A percentile compares a stretch with the other conserved stretches of the same genome.
phyloP scores from a whole-genome alignment of 1,140 invertebrate species.

The Ostrea denselamellosa region DNA sequence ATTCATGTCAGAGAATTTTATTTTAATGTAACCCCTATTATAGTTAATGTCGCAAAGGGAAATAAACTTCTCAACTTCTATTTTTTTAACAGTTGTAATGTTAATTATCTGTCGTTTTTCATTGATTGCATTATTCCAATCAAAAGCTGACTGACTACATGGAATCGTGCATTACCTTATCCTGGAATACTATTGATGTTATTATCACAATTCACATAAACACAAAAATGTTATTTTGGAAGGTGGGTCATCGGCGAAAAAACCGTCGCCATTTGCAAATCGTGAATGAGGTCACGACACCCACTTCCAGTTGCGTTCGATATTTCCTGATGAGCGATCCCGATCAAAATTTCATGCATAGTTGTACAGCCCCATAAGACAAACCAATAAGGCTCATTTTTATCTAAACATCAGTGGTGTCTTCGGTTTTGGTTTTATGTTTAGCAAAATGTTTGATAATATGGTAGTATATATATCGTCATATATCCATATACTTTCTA shows the following conservation, averaged over 20 bases:
- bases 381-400: too few relatives aligned
- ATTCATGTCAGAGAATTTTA: too few relatives aligned
- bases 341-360: neutral
- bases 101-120: neutral
- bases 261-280: conserved; percentile 73
- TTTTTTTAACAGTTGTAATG: conserved; percentile 9
- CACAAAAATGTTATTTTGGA: conserved; percentile 42
- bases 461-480: too few relatives aligned
- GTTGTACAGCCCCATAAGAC: too few relatives aligned
- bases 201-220: neutral
- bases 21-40: neutral
- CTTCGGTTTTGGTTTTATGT: too few relatives aligned
- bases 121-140: neutral
- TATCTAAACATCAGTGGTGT: too few relatives aligned
- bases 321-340: neutral
- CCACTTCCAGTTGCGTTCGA: conserved; percentile 16
- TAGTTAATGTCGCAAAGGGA: neutral
- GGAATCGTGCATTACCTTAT: neutral
- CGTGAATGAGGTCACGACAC: conserved; percentile 44
- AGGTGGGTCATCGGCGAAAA: conserved; percentile 70
- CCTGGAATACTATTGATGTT: neutral
- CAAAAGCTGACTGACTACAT: neutral
- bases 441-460: too few relatives aligned
- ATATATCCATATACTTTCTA: too few relatives aligned
- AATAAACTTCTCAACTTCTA: neutral